phyloP scores from a whole-genome alignment of 37 sponge, comb jelly and placozoan genomes.

The Theonella swinhoei region DNA sequence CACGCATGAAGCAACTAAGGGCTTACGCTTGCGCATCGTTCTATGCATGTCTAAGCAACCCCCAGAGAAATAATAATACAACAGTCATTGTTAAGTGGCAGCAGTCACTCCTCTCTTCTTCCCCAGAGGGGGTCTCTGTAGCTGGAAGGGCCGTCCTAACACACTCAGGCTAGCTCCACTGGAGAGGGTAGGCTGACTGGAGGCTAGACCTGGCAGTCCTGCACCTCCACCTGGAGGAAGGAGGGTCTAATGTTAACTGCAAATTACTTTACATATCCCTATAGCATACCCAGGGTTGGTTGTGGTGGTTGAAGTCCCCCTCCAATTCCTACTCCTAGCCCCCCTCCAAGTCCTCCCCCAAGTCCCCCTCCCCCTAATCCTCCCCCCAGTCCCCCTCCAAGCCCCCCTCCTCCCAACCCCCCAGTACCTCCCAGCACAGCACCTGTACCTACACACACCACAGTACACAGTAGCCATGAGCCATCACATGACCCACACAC shows the following conservation, averaged over 20 bases:
- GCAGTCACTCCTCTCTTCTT: slow-evolving; percentile 5
- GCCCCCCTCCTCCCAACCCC: neutral
- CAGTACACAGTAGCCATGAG: no score
- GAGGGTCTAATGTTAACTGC: no score
- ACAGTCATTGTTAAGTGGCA: no score
- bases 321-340: neutral
- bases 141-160: neutral
- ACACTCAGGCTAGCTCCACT: neutral
- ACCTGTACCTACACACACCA: no score
- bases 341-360: neutral
- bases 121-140: slow-evolving; percentile 6
- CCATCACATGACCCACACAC: no score
- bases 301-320: no score
- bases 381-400: neutral
- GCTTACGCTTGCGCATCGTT: neutral
- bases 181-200: neutral
- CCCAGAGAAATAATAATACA: neutral
- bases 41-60: neutral
- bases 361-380: neutral
- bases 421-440: neutral
- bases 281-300: no score
- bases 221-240: neutral
- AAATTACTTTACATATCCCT: no score
- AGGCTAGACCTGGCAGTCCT: neutral
- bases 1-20: neutral